Conservation (phyloP, 2,888 invertebrate genomes). For the Teleogryllus oceanicus region DNA sequence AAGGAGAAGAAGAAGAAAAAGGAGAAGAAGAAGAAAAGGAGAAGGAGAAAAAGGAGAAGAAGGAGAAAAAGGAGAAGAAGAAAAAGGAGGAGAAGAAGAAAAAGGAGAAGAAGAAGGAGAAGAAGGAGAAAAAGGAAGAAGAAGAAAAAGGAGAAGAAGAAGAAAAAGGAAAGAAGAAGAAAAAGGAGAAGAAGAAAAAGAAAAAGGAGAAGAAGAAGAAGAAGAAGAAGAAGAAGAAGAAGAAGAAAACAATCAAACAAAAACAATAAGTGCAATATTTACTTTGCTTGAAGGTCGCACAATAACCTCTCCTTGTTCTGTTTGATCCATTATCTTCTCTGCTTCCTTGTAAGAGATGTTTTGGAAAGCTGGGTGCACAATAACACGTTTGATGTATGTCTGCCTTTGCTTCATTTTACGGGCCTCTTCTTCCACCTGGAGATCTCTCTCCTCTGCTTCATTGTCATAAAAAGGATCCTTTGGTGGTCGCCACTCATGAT, state of each 20-base stretch:
- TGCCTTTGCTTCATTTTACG: conserved; percentile 79
- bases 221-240: too few relatives aligned
- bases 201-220: too few relatives aligned
- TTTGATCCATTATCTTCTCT: conserved; percentile 80
- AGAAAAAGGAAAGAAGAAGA: too few relatives aligned
- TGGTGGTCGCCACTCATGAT: conserved; percentile 83
- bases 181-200: too few relatives aligned
- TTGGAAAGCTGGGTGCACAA: conserved; percentile 95
- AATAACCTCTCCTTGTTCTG: conserved; percentile 96
- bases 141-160: too few relatives aligned
- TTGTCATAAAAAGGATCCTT: conserved; percentile 90
- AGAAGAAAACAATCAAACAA: neutral
- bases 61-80: too few relatives aligned
- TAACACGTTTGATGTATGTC: conserved; percentile 91
- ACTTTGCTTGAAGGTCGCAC: conserved; percentile 94
- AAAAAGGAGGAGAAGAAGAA: too few relatives aligned
- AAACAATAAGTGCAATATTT: conserved; percentile 32
- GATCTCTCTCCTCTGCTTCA: conserved; percentile 76
- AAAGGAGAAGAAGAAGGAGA: too few relatives aligned
- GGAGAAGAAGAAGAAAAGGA: neutral
- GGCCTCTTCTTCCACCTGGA: conserved; percentile 71
- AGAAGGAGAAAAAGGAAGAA: neutral
- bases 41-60: too few relatives aligned
- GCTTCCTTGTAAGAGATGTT: conserved; percentile 93
- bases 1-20: too few relatives aligned